These are phyloP conservation scores for Candoia aspera DNA, from an alignment of 2,113 vertebrate genomes.

Conservation along the genomic window DNA sequence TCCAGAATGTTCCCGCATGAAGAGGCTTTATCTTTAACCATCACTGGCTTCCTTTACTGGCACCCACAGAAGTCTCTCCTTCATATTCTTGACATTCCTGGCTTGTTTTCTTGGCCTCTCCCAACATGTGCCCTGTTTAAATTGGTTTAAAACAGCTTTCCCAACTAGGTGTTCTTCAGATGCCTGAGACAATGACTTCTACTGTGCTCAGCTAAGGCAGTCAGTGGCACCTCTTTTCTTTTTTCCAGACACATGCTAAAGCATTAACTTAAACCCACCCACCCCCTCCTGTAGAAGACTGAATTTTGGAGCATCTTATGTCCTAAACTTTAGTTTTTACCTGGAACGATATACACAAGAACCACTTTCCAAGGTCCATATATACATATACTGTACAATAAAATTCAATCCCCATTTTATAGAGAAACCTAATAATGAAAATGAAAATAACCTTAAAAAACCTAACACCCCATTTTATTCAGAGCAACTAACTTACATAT, in stretches of 20 bases:
- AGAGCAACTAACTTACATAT: not conserved
- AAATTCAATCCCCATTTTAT: not conserved
- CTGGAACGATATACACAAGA: no score
- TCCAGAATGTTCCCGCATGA: not conserved
- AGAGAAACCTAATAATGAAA: not conserved
- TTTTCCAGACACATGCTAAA: no score
- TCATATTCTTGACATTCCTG: not conserved
- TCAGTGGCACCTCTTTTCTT: no score
- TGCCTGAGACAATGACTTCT: no score
- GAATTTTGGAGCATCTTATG: no score
- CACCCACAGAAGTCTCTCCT: not conserved
- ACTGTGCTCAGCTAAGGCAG: no score
- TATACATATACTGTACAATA: not conserved
- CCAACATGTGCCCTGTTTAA: not conserved
- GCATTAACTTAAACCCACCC: no score
- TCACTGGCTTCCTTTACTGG: not conserved
- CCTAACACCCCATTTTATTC: not conserved
- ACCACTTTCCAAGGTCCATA: not conserved
- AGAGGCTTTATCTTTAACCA: not conserved
- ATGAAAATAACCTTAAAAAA: not conserved
- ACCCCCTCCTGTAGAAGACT: no score
- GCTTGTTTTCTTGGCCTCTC: not conserved
- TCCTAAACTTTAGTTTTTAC: no score
- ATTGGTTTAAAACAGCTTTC: no score
- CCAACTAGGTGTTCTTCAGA: no score